Percentiles rank a stretch among this genome's conserved stretches.
Conservation (phyloP, 2,113 vertebrate genomes). For the Tupaia tana region DNA sequence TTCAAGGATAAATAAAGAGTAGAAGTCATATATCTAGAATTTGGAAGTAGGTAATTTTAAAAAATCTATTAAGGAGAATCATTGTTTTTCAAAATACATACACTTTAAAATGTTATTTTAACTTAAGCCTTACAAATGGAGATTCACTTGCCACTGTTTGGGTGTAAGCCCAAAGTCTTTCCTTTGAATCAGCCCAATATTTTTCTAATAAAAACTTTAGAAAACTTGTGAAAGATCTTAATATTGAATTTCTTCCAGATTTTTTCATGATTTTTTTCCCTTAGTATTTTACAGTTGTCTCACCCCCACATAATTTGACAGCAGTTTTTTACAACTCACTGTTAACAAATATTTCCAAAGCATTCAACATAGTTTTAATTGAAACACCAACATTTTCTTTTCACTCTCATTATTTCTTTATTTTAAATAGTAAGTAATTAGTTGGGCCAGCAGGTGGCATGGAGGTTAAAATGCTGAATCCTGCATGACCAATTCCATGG, state of each 20-base stretch:
- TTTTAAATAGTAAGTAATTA: background rate
- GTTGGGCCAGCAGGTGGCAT: too few relatives aligned
- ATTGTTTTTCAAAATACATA: conserved; percentile 6
- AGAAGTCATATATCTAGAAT: background rate
- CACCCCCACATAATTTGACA: background rate
- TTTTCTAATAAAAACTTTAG: background rate
- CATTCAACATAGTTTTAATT: background rate
- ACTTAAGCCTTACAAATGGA: background rate
- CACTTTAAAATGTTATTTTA: background rate
- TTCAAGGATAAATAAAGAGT: background rate
- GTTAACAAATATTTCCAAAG: conserved; percentile 10
- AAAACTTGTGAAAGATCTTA: background rate
- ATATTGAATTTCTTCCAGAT: background rate
- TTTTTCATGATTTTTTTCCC: background rate
- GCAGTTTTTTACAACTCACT: background rate
- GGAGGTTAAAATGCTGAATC: too few relatives aligned
- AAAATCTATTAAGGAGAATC: background rate
- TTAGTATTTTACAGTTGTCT: background rate
- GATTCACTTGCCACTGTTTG: background rate
- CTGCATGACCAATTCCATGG: too few relatives aligned
- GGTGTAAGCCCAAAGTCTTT: background rate
- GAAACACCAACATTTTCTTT: background rate
- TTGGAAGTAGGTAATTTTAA: background rate
- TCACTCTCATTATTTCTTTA: background rate
- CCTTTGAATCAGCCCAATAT: background rate